Evolutionary conservation across 2,113 vertebrate species (phyloP), one percentile per base, ranked within the genome.

Genomic region (Larimichthys polyactis): DNA sequence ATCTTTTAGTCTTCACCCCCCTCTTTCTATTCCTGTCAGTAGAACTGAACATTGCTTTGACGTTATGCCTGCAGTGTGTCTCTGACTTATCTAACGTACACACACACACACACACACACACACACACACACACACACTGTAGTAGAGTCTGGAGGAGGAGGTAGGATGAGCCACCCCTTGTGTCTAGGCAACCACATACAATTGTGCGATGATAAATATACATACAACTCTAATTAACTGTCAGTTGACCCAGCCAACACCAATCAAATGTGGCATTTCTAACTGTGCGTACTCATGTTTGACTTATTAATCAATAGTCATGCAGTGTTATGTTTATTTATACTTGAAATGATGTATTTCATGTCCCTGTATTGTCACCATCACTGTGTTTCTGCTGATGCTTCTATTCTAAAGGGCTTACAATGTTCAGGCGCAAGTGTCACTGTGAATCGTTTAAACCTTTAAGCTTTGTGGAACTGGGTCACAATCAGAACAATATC

Each of bases 121-220:
- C 16, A 75, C 6, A 65, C 52, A 66, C 54, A 71, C 52, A 44
- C 9, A 44, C 15, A 55, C 10, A 64, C 15, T 40, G 36, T 40
- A 8, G 36, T 40, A 66, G 62, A 68, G 36, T 44, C 49, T 69
- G 57, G 55, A 67, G 43, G 63, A 29, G 8, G 24, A 24, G 66
- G 60, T 4, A 15, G 44, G 51, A 75, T 40, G 60, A 79, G 72
- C 40, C 51, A 59, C 27, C 24, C 3, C 36, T 71, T 60, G 77
- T 89, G 66, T 67, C 83, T 8, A 71, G 60, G 84, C 87, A 89
- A 83, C 87, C 22, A 68, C 49, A 67, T 66, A 67, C 43, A 49
- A 24, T 43, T 6, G 0, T 27, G 10, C 20, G 57, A 74, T 49
- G 22, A 60, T 58, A 68, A 83, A 62, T 69, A 49, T 15, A 79